Conservation (phyloP, 2,113 vertebrate species). For the Syngnathus scovelli region DNA sequence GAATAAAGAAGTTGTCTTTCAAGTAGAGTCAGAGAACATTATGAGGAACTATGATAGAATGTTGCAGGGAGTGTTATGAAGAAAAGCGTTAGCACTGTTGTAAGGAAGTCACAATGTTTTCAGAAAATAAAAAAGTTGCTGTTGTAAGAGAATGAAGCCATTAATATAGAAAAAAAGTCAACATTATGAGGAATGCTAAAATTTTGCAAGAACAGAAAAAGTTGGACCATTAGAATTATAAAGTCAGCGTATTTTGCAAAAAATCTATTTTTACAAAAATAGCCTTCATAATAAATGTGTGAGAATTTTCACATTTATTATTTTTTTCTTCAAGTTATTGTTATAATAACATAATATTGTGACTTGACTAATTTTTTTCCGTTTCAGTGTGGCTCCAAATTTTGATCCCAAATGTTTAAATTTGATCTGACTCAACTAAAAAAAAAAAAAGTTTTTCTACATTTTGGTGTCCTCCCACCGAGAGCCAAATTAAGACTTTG, state of each 20-base stretch:
- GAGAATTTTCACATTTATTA: background rate
- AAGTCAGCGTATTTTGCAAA: no score
- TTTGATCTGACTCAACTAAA: background rate
- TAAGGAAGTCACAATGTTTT: background rate
- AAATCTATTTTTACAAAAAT: no score
- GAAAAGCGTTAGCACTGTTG: background rate
- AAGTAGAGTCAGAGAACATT: background rate
- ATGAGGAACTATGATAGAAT: background rate
- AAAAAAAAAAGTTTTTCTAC: background rate
- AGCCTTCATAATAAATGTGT: no score
- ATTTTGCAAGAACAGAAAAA: background rate
- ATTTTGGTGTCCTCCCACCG: background rate
- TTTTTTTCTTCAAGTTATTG: background rate
- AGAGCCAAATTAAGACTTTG: conserved; percentile 9
- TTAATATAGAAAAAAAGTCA: background rate
- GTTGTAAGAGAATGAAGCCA: background rate
- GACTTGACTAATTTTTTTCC: background rate
- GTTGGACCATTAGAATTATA: background rate
- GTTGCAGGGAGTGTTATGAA: background rate
- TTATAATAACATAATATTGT: background rate
- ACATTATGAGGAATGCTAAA: background rate
- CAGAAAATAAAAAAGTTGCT: no score
- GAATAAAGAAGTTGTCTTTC: background rate
- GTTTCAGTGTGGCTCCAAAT: background rate
- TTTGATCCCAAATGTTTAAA: background rate